Percentiles rank a stretch among this genome's conserved stretches.
phyloP scores from a whole-genome alignment of 2,797 vertebrate genomes.

The Gymnothorax reevesii region DNA sequence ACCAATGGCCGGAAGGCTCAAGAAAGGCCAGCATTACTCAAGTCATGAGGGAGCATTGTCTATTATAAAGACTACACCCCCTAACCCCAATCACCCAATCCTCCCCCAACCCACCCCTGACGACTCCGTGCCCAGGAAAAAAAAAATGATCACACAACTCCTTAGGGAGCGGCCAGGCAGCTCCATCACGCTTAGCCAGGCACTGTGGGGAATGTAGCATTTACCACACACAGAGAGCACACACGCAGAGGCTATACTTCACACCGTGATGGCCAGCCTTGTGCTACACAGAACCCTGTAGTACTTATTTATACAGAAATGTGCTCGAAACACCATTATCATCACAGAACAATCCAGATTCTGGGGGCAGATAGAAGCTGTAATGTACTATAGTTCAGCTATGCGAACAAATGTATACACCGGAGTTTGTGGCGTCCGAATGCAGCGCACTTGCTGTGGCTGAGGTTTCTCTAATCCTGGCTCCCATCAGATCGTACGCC shows the following conservation, averaged over 20 bases:
- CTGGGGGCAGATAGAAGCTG: too few species aligned
- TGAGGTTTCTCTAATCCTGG: not conserved
- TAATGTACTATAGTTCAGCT: not conserved
- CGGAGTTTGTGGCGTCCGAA: not conserved
- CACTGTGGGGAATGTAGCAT: not conserved
- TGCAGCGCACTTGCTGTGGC: not conserved
- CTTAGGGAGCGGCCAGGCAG: not conserved
- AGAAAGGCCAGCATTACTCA: constrained; percentile 31
- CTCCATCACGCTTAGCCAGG: not conserved
- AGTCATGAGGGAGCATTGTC: constrained; percentile 44
- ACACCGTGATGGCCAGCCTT: not conserved
- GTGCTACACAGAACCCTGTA: not conserved
- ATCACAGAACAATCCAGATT: not conserved
- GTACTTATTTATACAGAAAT: constrained; percentile 2
- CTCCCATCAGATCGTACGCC: not conserved
- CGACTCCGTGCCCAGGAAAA: not conserved
- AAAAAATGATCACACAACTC: constrained; percentile 14
- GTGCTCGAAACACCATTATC: not conserved
- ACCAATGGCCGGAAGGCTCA: constrained; percentile 32
- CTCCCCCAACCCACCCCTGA: not conserved
- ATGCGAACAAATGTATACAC: not conserved
- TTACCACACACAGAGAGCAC: not conserved
- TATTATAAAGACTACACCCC: constrained; percentile 37
- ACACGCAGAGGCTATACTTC: not conserved
- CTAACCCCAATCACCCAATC: constrained; percentile 28